Percentiles rank a stretch among this genome's conserved stretches.
Conservation (phyloP, 2,797 vertebrate genomes). For the Rhinoraja longicauda region DNA sequence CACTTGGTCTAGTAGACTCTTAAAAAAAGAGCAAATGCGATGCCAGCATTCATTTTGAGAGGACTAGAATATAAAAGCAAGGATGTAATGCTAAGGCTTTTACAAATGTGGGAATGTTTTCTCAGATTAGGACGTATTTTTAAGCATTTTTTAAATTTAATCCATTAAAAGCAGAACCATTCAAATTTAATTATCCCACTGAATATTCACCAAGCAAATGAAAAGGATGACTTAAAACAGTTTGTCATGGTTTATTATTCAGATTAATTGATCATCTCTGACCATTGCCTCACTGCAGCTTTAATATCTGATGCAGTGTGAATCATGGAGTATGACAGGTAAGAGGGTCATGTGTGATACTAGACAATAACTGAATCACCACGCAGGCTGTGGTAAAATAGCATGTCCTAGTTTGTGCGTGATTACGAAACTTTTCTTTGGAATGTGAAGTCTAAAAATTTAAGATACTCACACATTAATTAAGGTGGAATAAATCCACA, state of each 20-base stretch:
- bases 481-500: background rate
- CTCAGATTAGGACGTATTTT: background rate
- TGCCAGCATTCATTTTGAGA: too few species aligned
- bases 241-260: constrained; percentile 16
- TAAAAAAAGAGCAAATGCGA: too few species aligned
- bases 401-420: constrained; percentile 25
- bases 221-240: background rate
- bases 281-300: background rate
- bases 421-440: constrained; percentile 29
- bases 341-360: background rate
- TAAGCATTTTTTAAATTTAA: background rate
- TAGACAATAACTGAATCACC: constrained; percentile 24
- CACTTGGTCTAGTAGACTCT: too few species aligned
- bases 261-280: background rate
- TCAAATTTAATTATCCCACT: background rate
- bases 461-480: constrained; percentile 20
- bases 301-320: background rate
- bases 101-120: background rate
- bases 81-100: too few species aligned
- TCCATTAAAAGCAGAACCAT: background rate
- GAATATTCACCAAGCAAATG: background rate
- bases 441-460: constrained; percentile 32
- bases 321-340: constrained; percentile 1
- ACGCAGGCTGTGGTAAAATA: constrained; percentile 30
- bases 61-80: too few species aligned